Evolutionary conservation across 2,113 vertebrate genomes (phyloP), one percentile per base, ranked within the genome.

Genomic region (Pterophyllum scalare): DNA sequence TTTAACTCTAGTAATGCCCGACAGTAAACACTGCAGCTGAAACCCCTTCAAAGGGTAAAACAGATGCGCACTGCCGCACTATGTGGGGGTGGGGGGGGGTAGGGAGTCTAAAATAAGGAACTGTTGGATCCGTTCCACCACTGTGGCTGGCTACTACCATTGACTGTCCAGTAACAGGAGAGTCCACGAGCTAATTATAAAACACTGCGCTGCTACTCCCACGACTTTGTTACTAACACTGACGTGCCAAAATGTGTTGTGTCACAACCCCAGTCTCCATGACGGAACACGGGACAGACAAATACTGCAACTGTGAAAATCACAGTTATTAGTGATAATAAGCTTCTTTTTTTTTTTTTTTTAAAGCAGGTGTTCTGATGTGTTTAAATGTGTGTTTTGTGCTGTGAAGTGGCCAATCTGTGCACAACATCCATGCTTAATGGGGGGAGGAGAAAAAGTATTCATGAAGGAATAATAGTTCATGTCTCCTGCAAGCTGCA

Each of bases 81-180:
- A 22, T 77, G 82, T 8, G 8, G 7, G 33, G 6, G 17, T 1
- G 4, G 79, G 24, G 75, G 76, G 17, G 72, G 26, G 65, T 33
- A 33, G 75, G 60, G 75, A 67, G 64, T 56, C 91, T 93, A 94
- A 93, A 95, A 92, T 87, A 93, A 86, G 91, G 79, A 83, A 88
- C 79, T 85, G 85, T 92, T 90, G 87, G 90, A 90, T 91, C 70
- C 81, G 86, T 81, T 92, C 86, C 49, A 56, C 91, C 40, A 49
- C 90, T 90, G 77, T 12, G 49, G 72, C 79, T 49, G 76, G 75
- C 82, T 84, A 81, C 87, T 77, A 85, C 84, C 77, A 87, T 79
- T 85, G 84, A 92, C 79, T 81, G 85, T 87, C 90, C 91, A 83
- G 77, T 75, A 24, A 80, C 62, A 83, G 58, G 88, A 31, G 43